phyloP scores from a whole-genome alignment of 2,888 invertebrate species.

The Hermaeophaga mercurialis region DNA sequence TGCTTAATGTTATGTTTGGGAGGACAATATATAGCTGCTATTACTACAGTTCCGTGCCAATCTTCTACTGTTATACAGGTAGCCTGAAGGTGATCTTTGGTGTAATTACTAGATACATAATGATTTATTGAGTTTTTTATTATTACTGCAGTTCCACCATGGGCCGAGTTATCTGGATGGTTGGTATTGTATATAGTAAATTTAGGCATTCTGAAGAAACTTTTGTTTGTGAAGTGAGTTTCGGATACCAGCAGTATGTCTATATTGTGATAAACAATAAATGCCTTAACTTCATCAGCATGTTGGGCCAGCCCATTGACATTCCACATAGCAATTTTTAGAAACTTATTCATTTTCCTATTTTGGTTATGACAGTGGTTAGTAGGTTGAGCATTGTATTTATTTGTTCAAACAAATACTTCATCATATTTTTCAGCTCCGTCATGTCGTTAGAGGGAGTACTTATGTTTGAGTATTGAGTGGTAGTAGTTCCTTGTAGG shows the following conservation, averaged over 20 bases:
- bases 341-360: constrained; percentile 2
- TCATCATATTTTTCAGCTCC: not conserved
- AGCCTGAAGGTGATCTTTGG: constrained; percentile 15
- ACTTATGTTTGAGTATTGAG: too few relatives aligned
- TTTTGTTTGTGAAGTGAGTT: not conserved
- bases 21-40: constrained; percentile 25
- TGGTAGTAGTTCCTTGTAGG: too few relatives aligned
- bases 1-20: not conserved
- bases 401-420: not conserved
- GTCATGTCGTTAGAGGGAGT: not conserved
- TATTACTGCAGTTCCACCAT: not conserved
- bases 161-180: constrained; percentile 22
- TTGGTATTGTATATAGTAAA: constrained; percentile 26
- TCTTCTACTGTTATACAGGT: not conserved
- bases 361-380: constrained; percentile 8
- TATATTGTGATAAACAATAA: constrained; percentile 26
- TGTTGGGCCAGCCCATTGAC: constrained; percentile 35
- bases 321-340: constrained; percentile 27
- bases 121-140: constrained; percentile 1
- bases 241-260: not conserved
- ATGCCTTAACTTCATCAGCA: constrained; percentile 31
- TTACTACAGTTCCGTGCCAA: not conserved
- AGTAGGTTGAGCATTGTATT: not conserved
- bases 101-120: not conserved
- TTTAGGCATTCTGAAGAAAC: not conserved